phyloP scores from a whole-genome alignment of 2,888 invertebrate species.

The Drosophila demipolita region DNA sequence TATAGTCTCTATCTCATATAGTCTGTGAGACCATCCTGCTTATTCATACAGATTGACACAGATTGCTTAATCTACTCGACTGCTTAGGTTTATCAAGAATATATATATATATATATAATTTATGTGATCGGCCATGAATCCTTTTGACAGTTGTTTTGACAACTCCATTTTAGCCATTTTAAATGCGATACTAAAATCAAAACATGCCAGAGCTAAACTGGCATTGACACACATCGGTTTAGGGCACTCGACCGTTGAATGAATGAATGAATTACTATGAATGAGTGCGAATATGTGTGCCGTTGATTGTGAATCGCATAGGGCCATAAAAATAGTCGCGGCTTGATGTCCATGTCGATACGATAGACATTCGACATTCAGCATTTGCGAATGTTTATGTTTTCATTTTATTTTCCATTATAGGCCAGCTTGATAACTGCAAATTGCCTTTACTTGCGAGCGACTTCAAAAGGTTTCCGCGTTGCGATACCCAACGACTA shows the following conservation, averaged over 20 bases:
- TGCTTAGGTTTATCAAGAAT: neutral
- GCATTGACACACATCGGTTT: conserved; percentile 13
- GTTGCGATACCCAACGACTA: neutral
- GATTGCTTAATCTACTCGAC: neutral
- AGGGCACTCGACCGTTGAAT: conserved; percentile 19
- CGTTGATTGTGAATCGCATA: neutral
- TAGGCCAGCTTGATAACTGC: conserved; percentile 3
- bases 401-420: conserved; percentile 8
- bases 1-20: neutral
- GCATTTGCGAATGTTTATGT: conserved; percentile 25
- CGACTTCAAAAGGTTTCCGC: conserved; percentile 51
- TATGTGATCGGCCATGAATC: neutral
- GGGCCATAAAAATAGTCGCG: neutral
- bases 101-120: neutral
- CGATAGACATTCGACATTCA: conserved; percentile 18
- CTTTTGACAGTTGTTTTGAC: neutral
- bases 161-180: neutral
- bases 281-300: neutral
- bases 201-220: neutral
- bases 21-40: neutral
- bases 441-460: conserved; percentile 2
- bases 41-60: neutral
- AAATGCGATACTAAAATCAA: neutral
- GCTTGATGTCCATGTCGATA: conserved; percentile 8
- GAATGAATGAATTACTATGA: conserved; percentile 6